Conservation (phyloP, 2,888 invertebrate species). For the Acheta domesticus region DNA sequence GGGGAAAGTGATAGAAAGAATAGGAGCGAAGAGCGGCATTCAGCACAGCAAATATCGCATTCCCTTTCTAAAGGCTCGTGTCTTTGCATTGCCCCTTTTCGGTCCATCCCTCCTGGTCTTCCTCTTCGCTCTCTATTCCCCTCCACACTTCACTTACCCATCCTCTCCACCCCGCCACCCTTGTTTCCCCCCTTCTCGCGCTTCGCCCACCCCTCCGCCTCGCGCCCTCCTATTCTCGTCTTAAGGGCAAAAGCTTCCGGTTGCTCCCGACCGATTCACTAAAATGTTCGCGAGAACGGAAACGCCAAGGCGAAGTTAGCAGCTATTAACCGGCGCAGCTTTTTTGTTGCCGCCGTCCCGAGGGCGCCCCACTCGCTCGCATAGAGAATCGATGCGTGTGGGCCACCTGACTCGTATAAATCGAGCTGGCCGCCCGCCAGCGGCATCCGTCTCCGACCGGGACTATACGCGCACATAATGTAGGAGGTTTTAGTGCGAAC, state of each 20-base stretch:
- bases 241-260: background rate
- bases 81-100: too few species aligned
- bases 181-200: too few species aligned
- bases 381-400: background rate
- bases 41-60: too few species aligned
- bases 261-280: background rate
- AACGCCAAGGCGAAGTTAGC: background rate
- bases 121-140: too few species aligned
- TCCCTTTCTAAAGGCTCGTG: too few species aligned
- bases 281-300: constrained; percentile 18
- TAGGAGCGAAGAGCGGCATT: too few species aligned
- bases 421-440: background rate
- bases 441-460: background rate
- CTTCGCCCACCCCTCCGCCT: background rate
- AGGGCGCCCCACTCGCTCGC: background rate
- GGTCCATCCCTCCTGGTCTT: too few species aligned
- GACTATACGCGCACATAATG: constrained; percentile 18
- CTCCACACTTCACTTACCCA: too few species aligned
- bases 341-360: background rate
- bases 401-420: constrained; percentile 18
- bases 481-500: background rate
- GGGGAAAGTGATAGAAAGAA: too few species aligned
- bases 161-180: too few species aligned
- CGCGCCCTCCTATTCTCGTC: background rate
- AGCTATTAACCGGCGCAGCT: background rate